Base-by-base conservation (phyloP, 2,888 invertebrate species). In the Dexiosoma caninum region DNA sequence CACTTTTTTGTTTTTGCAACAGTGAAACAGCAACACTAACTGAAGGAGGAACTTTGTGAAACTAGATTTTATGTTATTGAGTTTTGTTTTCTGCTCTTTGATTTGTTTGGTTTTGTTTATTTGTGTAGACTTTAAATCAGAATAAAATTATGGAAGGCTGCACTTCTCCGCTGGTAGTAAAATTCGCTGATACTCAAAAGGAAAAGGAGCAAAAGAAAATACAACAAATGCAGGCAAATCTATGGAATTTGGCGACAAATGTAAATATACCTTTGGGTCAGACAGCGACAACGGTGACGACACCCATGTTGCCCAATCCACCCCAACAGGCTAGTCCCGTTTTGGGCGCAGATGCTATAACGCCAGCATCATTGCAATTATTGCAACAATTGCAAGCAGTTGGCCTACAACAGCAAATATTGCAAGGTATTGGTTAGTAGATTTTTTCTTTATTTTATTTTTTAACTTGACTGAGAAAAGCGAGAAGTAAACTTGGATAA, bases 71-170 rank as follows among this genome's bases (percentile, higher is more conserved):
- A 49, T 53, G 9, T 44, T 32, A 67, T 69, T 37, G 9, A 5
- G 12, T 16, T 0, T 9, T 23, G 59, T 49, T 71, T 57, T 70
- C 0, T 35, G 30, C 72, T 40, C n/a, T 44, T 44, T 19, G 10
- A 40, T 40, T 30, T 21, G 14, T n/a, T 35, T 30, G 19, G 2
- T 42, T 7, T 21, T 46, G 37, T 27, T 53, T 40, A n/a, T 5
- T 42, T 7, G n/a, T 62, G 7, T 30, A 93, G 93, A 92, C 94
- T 83, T 91, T 99, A 92, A 98, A 99, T 92, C 99, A 99, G 91
- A 98, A 98, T 89, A 97, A 97, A 91, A 99, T 98, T 86, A 98
- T 99, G 98, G 99, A 99, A 92, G 99, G 99, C 60, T 99, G 99
- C 91, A 97, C 97, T 84, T 98, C 98, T 85, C 98, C 99, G 46